Conservation (phyloP, 2,113 vertebrate species). For the Peromyscus polionotus region DNA sequence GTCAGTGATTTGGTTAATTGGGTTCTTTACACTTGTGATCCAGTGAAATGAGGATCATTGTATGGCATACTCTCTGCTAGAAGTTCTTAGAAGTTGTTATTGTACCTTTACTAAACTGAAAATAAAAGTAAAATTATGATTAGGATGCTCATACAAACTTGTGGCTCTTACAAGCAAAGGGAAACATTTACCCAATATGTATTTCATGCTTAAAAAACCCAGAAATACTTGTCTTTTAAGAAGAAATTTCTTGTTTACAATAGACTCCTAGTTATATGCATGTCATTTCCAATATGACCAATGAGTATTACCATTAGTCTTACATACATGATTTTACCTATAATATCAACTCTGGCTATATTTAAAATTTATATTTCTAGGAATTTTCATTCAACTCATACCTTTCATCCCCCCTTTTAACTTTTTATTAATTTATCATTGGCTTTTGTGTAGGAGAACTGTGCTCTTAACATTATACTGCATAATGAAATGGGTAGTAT, state of each 20-base stretch:
- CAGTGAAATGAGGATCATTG: constrained; percentile 44
- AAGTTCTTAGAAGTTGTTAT: constrained; percentile 22
- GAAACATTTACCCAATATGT: background rate
- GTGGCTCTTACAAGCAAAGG: background rate
- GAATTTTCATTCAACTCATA: constrained; percentile 46
- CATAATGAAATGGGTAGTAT: constrained; percentile 16
- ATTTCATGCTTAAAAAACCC: constrained; percentile 36
- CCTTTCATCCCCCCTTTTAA: background rate
- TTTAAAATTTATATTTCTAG: constrained; percentile 40
- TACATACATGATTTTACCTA: constrained; percentile 47
- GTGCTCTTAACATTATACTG: constrained; percentile 17
- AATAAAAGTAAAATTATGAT: constrained; percentile 17
- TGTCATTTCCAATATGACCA: constrained; percentile 11
- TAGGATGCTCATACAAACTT: background rate
- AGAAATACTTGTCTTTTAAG: constrained; percentile 37
- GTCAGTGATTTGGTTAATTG: constrained; percentile 41
- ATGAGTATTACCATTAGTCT: background rate
- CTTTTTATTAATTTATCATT: background rate
- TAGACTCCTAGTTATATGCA: background rate
- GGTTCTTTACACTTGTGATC: constrained; percentile 28
- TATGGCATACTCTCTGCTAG: background rate
- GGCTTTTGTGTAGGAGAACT: constrained; percentile 2
- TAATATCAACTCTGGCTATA: background rate
- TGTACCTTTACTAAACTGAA: constrained; percentile 55
- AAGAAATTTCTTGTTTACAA: background rate